Evolutionary conservation across 2,113 vertebrate species (phyloP), one percentile per base, ranked within the genome.

Genomic region (Procapra przewalskii): DNA sequence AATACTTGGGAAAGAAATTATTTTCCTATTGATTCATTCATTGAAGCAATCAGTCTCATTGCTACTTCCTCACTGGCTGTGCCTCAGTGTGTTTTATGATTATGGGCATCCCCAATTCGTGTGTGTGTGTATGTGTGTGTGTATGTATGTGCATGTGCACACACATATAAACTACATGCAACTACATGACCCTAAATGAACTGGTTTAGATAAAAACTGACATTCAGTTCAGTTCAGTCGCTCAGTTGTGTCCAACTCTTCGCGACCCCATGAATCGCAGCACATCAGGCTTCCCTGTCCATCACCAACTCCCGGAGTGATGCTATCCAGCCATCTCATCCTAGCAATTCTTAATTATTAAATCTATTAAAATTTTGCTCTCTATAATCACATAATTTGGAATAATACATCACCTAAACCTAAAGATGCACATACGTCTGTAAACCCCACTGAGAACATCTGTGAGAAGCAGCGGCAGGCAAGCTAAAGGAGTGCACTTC

Each of bases 1-100:
- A 91, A 31, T 19, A 31, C 6, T 93, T 50, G 14, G 50, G 23
- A 62, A 94, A 79, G 11, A 87, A 90, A 94, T 90, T 27, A 31
- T 17, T 84, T 94, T 87, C 40, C 62, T 84, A 40, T 9, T 16
- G 25, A 52, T 67, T 97, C 23, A 88, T 5, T 55, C 6, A 54
- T 90, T 16, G n/a, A 80, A 83, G 75, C 83, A 79, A 45, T 31
- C 9, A 10, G 40, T 43, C 50, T 71, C 8, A 15, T 6, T 67
- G 80, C 21, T 55, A 7, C 55, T 23, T 90, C 29, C n/a, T 91
- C 80, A 36, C 8, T 36, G 19, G n/a, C 3, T 77, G 3, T 10
- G 54, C 21, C 40, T 57, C 40, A 33, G 57, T 29, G 77, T 43
- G 16, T 10, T 62, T 11, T 33, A 8, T 13, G 36, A 92, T 45